Conservation (phyloP, 2,888 invertebrate species). For the Cataglyphis rosenhaueri region DNA sequence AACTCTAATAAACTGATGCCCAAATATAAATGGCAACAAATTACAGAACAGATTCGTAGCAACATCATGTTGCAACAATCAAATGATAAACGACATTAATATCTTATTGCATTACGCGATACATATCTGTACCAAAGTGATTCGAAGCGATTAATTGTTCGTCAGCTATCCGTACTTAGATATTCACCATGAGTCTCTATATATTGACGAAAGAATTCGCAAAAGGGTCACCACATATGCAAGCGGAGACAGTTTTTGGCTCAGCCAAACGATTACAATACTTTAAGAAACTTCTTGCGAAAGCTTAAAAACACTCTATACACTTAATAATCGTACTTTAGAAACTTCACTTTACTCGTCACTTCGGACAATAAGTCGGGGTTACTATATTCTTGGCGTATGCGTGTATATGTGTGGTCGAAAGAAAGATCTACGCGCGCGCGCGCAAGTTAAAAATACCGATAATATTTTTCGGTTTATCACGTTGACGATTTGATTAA, state of each 20-base stretch:
- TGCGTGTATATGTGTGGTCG: conserved; percentile 52
- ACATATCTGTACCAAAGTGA: background rate
- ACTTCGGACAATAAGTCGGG: conserved; percentile 53
- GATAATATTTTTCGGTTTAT: background rate
- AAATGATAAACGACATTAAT: conserved; percentile 2
- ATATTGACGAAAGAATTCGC: conserved; percentile 19
- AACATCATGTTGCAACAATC: conserved; percentile 7
- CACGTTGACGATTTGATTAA: background rate
- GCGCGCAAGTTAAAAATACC: background rate
- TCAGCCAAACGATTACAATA: conserved; percentile 69
- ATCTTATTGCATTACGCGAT: background rate
- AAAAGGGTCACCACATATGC: conserved; percentile 9
- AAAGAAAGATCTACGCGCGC: conserved; percentile 45
- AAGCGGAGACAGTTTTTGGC: conserved; percentile 55
- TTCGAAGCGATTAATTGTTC: background rate
- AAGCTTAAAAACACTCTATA: conserved; percentile 71
- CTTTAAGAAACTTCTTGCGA: conserved; percentile 68
- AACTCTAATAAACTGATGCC: background rate
- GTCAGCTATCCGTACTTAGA: conserved; percentile 32
- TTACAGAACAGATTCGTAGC: background rate
- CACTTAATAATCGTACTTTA: conserved; percentile 66
- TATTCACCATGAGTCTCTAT: conserved; percentile 9
- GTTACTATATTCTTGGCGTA: conserved; percentile 61
- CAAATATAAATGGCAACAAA: background rate
- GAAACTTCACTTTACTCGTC: conserved; percentile 63